A percentile compares a stretch with the other conserved stretches of the same genome.
These are phyloP conservation scores for Diaperis boleti DNA, from an alignment of 2,888 invertebrate genomes.

Conservation along the genomic window DNA sequence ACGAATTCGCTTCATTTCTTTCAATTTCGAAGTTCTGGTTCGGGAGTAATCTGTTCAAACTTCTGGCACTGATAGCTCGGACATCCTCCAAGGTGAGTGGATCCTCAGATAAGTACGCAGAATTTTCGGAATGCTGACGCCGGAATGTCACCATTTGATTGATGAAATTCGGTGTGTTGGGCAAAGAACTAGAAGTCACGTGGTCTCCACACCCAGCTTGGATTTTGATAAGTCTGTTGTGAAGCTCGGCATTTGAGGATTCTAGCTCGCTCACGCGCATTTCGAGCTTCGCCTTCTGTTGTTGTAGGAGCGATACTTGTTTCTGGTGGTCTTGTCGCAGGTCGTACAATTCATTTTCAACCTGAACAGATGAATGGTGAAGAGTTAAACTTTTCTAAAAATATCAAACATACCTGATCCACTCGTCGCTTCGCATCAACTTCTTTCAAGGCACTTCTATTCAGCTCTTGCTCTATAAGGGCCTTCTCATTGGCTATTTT, in stretches of 20 bases:
- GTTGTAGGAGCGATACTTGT: constrained; percentile 55
- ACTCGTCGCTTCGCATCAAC: constrained; percentile 17
- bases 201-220: constrained; percentile 49
- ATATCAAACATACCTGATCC: constrained; percentile 17
- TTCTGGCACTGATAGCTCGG: constrained; percentile 29
- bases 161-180: constrained; percentile 45
- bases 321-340: constrained; percentile 55
- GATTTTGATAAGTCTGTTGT: constrained; percentile 60
- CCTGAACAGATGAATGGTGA: constrained; percentile 41
- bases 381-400: too few species aligned
- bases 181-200: constrained; percentile 43
- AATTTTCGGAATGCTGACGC: constrained; percentile 62
- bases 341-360: constrained; percentile 58
- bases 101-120: constrained; percentile 68
- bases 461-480: constrained; percentile 74
- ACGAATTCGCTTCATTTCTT: constrained; percentile 69
- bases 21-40: constrained; percentile 53
- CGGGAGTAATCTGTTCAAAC: constrained; percentile 16
- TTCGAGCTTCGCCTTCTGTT: constrained; percentile 67
- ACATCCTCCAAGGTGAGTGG: constrained; percentile 54
- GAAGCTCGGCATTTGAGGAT: constrained; percentile 61
- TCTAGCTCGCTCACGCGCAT: constrained; percentile 64
- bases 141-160: constrained; percentile 40
- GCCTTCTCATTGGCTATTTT: constrained; percentile 79
- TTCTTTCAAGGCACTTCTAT: constrained; percentile 65